Evolutionary conservation across 2,113 vertebrate genomes (phyloP).

Genomic region (Marmota flaviventris): DNA sequence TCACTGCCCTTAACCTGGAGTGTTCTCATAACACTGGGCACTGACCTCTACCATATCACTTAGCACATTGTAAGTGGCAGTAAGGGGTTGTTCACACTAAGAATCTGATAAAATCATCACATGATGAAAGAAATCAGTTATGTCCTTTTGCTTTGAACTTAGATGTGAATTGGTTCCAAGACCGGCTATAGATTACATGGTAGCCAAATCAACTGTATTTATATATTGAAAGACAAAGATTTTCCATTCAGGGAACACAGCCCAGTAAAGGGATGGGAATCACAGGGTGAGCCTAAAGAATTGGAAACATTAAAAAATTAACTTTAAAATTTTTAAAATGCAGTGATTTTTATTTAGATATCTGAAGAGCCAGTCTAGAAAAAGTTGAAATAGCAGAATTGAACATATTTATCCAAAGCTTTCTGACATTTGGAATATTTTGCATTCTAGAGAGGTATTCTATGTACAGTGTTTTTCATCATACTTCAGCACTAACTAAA

Average conservation of each 20-base stretch:
- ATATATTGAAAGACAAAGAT: background rate
- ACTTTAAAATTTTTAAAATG: no score
- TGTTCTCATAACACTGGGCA: background rate
- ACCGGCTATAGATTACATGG: background rate
- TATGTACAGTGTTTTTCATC: background rate
- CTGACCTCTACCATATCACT: background rate
- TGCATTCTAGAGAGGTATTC: background rate
- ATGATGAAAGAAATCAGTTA: slow-evolving; percentile 1
- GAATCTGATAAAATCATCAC: slow-evolving; percentile 46
- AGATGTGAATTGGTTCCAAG: background rate
- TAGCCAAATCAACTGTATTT: slow-evolving; percentile 16
- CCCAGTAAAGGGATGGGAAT: no score
- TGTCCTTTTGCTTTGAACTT: slow-evolving; percentile 59
- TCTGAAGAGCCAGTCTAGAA: background rate
- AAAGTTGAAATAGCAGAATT: slow-evolving; percentile 52
- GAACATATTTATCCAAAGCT: slow-evolving; percentile 40
- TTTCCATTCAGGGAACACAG: no score
- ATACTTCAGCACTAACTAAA: background rate
- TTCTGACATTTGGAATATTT: slow-evolving; percentile 1
- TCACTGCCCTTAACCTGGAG: slow-evolving; percentile 13
- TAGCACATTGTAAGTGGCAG: slow-evolving; percentile 35
- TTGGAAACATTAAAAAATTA: no score
- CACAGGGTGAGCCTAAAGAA: no score
- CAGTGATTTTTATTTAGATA: slow-evolving; percentile 38
- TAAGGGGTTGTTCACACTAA: background rate